Conservation (phyloP, 2,888 invertebrate genomes). For the Bellardia pandia region DNA sequence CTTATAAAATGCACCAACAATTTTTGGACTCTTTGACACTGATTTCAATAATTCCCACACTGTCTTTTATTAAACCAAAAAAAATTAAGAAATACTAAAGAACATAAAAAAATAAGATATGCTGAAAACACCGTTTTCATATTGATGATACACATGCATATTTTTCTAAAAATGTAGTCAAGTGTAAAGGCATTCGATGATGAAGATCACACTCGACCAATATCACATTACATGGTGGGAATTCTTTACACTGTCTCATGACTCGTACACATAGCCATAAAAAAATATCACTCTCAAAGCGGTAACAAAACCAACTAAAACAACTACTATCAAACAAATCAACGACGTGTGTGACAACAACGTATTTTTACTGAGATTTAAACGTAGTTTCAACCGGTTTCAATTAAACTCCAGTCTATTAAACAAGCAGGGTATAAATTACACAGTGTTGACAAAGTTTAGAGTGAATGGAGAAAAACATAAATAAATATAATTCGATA, state of each 20-base stretch:
- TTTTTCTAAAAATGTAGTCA: conserved; percentile 77
- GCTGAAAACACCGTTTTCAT: conserved; percentile 38
- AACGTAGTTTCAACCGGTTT: conserved; percentile 61
- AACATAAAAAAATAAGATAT: conserved; percentile 15
- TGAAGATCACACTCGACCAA: conserved; percentile 75
- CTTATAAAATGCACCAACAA: background rate
- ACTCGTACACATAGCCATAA: background rate
- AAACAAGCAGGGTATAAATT: conserved; percentile 61
- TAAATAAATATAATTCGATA: conserved; percentile 10
- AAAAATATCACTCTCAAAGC: conserved; percentile 63
- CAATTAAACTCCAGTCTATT: conserved; percentile 42
- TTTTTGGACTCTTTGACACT: conserved; percentile 19
- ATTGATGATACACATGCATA: conserved; percentile 28
- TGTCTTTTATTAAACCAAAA: conserved; percentile 28
- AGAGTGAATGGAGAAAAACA: conserved; percentile 4
- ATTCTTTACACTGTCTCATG: conserved; percentile 75
- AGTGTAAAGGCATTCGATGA: conserved; percentile 81
- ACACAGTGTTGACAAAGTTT: conserved; percentile 57
- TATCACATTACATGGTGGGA: conserved; percentile 78
- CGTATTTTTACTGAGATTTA: conserved; percentile 55
- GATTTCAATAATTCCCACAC: conserved; percentile 66
- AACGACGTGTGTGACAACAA: conserved; percentile 51
- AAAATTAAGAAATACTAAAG: conserved; percentile 3
- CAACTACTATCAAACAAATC: conserved; percentile 7
- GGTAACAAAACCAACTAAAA: conserved; percentile 24